Conservation (phyloP, 2,888 invertebrate genomes). For the Parelbella ahira region DNA sequence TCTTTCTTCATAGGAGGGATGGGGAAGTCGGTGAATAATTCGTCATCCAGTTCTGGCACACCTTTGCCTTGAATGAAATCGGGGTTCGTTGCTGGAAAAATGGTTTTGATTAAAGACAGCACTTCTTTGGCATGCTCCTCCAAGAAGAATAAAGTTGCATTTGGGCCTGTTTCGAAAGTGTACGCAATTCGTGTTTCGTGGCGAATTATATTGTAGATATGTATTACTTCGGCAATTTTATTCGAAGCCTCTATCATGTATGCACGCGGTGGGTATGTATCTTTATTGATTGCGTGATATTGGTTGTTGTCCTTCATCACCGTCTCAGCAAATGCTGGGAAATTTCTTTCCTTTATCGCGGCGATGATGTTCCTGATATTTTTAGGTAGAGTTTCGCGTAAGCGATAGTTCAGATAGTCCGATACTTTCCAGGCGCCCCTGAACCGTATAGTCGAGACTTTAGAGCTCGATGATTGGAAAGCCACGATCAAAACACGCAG, state of each 20-base stretch:
- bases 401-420: background rate
- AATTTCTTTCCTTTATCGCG: slow-evolving; percentile 9
- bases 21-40: slow-evolving; percentile 1
- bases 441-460: background rate
- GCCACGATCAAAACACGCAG: slow-evolving; percentile 9
- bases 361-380: background rate
- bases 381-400: background rate
- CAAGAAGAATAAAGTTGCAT: slow-evolving; percentile 13
- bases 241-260: slow-evolving; percentile 4
- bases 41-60: background rate
- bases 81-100: slow-evolving; percentile 13
- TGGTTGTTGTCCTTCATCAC: slow-evolving; percentile 12
- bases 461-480: background rate
- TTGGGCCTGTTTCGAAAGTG: slow-evolving; percentile 14
- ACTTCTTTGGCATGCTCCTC: slow-evolving; percentile 11
- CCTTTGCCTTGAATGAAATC: slow-evolving; percentile 6
- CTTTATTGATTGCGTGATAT: slow-evolving; percentile 1
- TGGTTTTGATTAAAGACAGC: slow-evolving; percentile 4
- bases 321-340: slow-evolving; percentile 8
- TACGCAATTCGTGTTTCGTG: background rate
- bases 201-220: slow-evolving; percentile 5
- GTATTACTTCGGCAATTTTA: background rate
- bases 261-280: slow-evolving; percentile 2
- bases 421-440: background rate
- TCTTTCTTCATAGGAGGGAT: background rate